phyloP scores from a whole-genome alignment of 1,140 invertebrate species.

The Ips typographus region DNA sequence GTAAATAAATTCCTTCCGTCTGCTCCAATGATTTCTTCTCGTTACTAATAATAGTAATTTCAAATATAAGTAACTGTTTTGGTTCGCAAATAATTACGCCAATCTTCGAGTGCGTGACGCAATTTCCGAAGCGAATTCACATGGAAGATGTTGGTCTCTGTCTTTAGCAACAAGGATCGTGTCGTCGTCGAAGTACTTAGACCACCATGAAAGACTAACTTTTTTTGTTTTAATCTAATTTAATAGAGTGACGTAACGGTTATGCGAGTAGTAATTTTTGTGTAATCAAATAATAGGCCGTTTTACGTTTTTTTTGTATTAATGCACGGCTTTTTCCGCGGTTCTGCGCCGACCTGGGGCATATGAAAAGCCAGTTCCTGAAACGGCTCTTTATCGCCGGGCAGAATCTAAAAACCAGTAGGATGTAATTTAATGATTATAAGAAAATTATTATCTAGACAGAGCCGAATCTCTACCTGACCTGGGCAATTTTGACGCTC shows the following conservation, averaged over 20 bases:
- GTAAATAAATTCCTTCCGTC: neutral
- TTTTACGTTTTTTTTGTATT: neutral
- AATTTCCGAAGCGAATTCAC: conserved; percentile 5
- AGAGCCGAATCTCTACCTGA: too few relatives aligned
- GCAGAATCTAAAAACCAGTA: neutral
- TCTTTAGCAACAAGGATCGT: neutral
- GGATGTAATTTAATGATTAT: neutral
- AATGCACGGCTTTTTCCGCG: neutral
- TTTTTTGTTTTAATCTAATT: conserved; percentile 5
- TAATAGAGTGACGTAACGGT: conserved; percentile 1
- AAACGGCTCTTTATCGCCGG: neutral
- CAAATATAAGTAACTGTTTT: conserved; percentile 4
- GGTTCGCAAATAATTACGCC: conserved; percentile 1
- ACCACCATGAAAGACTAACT: conserved; percentile 2
- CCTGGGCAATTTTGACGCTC: too few relatives aligned
- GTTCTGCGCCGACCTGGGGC: neutral
- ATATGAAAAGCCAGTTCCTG: neutral
- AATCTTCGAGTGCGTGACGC: neutral
- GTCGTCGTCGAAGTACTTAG: neutral
- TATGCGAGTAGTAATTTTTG: neutral
- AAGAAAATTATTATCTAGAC: neutral
- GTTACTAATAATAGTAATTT: conserved; percentile 3
- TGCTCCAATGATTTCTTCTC: neutral
- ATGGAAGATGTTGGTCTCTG: neutral
- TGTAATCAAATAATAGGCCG: neutral